phyloP scores from a whole-genome alignment of 2,113 vertebrate genomes.

The mouse (Mus musculus) region DNA sequence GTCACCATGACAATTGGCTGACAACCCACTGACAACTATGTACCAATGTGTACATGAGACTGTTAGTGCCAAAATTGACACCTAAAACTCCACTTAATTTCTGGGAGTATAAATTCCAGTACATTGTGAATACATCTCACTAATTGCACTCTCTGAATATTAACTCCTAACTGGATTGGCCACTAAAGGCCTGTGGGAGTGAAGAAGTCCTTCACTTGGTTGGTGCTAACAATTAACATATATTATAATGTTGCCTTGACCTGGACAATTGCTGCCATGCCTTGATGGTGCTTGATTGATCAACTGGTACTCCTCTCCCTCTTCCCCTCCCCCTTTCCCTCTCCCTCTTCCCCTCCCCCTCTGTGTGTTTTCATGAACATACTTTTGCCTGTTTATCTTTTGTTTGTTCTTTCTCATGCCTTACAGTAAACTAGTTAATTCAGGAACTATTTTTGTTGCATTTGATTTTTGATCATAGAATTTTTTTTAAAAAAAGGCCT shows the following conservation, averaged over 20 bases:
- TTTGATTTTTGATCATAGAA: not conserved
- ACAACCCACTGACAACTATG: not conserved
- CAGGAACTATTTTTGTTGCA: not conserved
- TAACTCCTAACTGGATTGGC: not conserved
- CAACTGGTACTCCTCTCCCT: not conserved
- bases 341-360: too few species aligned
- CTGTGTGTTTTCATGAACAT: not conserved
- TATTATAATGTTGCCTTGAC: not conserved
- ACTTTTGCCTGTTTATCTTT: not conserved
- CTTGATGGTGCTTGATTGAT: not conserved
- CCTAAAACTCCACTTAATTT: not conserved
- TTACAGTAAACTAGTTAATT: conserved; percentile 9
- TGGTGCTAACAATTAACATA: not conserved
- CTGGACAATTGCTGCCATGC: not conserved
- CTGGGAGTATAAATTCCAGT: not conserved
- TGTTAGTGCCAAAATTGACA: not conserved
- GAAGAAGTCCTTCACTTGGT: not conserved
- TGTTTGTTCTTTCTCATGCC: not conserved
- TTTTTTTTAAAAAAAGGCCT: not conserved
- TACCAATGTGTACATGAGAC: not conserved
- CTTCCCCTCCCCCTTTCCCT: too few species aligned
- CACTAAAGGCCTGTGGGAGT: not conserved
- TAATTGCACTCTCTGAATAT: not conserved
- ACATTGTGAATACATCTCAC: not conserved
- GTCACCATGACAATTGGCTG: not conserved